Evolutionary conservation across 2,797 vertebrate genomes (phyloP).

Genomic region (Selene dorsalis): DNA sequence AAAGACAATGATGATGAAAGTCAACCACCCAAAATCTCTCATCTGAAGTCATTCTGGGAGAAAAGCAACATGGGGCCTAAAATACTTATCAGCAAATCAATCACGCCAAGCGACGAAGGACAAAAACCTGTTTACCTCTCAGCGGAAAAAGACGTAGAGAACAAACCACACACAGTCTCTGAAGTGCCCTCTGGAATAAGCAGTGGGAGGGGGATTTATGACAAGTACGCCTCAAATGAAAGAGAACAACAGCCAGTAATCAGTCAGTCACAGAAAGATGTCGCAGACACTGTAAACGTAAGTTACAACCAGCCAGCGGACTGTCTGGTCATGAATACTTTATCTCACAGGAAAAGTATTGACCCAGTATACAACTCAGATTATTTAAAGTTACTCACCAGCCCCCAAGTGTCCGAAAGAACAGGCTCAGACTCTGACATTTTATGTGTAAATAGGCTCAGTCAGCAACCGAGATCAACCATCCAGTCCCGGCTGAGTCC

Average conservation of each 20-base stretch:
- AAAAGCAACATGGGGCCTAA: slow-evolving; percentile 74
- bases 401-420: slow-evolving; percentile 27
- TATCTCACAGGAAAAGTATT: slow-evolving; percentile 26
- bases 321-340: slow-evolving; percentile 14
- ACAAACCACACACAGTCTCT: slow-evolving; percentile 14
- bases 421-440: slow-evolving; percentile 53
- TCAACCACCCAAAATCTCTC: slow-evolving; percentile 79
- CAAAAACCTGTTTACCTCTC: slow-evolving; percentile 29
- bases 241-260: slow-evolving; percentile 32
- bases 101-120: slow-evolving; percentile 56
- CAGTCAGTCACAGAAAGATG: slow-evolving; percentile 19
- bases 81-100: slow-evolving; percentile 71
- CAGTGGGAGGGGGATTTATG: slow-evolving; percentile 34
- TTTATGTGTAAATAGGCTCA: slow-evolving; percentile 23
- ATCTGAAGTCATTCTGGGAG: slow-evolving; percentile 92
- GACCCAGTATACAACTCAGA: slow-evolving; percentile 29
- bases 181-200: slow-evolving; percentile 36
- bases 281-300: slow-evolving; percentile 5
- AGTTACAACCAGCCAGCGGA: slow-evolving; percentile 39
- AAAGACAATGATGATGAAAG: slow-evolving; percentile 65
- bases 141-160: slow-evolving; percentile 43
- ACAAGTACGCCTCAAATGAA: slow-evolving; percentile 31
- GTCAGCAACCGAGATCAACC: slow-evolving; percentile 10
- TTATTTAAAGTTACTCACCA: slow-evolving; percentile 29
- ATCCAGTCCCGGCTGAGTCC: slow-evolving; percentile 26